Evolutionary conservation across 2,888 invertebrate genomes (phyloP).

Genomic region (Pantelozetes paolii): DNA sequence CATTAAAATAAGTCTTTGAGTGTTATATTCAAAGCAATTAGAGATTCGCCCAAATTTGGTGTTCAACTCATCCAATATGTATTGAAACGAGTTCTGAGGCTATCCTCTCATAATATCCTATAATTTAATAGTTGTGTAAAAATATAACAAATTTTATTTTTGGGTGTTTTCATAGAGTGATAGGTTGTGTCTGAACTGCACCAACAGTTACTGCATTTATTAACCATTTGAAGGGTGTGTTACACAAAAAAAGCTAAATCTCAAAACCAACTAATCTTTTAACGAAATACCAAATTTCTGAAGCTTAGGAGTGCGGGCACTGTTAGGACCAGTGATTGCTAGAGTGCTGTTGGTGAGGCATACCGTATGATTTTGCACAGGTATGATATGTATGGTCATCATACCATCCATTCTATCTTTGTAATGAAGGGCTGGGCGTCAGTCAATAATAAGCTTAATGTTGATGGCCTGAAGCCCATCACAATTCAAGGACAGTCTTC

Average conservation of each 20-base stretch:
- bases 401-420: not conserved
- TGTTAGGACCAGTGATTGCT: not conserved
- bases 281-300: not conserved
- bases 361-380: not conserved
- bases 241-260: slow-evolving; percentile 27
- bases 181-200: slow-evolving; percentile 3
- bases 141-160: slow-evolving; percentile 33
- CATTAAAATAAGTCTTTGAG: not conserved
- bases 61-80: slow-evolving; percentile 4
- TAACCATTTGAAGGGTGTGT: slow-evolving; percentile 26
- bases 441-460: slow-evolving; percentile 20
- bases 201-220: slow-evolving; percentile 30
- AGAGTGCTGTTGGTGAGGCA: not conserved
- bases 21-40: slow-evolving; percentile 19
- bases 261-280: slow-evolving; percentile 24
- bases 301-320: not conserved
- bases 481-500: slow-evolving; percentile 25
- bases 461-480: slow-evolving; percentile 22
- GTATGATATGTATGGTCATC: slow-evolving; percentile 19
- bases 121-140: slow-evolving; percentile 25
- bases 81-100: not conserved
- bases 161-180: slow-evolving; percentile 34
- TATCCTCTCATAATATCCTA: slow-evolving; percentile 27
- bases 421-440: slow-evolving; percentile 32
- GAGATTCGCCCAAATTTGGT: slow-evolving; percentile 23